Evolutionary conservation across 2,113 vertebrate genomes (phyloP), one percentile per base, ranked within the genome.

Genomic region (Cacatua alba): DNA sequence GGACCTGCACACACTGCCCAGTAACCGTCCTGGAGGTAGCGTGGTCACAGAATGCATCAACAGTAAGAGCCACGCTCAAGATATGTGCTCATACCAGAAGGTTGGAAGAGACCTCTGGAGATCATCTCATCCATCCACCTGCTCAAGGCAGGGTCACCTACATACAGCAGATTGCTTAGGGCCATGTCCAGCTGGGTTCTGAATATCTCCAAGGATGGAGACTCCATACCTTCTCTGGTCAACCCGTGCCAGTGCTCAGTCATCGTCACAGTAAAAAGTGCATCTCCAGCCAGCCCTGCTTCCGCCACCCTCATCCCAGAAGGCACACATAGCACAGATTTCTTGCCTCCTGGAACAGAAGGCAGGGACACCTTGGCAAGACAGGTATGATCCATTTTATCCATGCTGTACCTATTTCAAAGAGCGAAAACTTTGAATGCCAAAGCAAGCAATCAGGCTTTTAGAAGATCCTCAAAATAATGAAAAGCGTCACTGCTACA

Each of bases 21-120:
- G n/a, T 29, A 53, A 3, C 25, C 67, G n/a, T 53, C 28, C 74
- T 85, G 43, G 19, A 19, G 21, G 24, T 3, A 31, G 25, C 0
- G 0, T 13, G 62, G 21, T 76, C 43, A 31, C 48, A 71, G 52
- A 46, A 31, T 74, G 65, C 13, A 1, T 18, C 17, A 18, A n/a
- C 17, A 20, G 33, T 44, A 60, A 28, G 7, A 72, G 28, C 7
- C 13, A 2, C 4, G n/a, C 29, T 85, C 46, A 67, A 78, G 57
- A 48, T 2, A 0, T 0, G 1, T 33, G 11, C 26, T 64, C 1
- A 0, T 53, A 43, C 29, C 82, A 64, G 31, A 13, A 75, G 25
- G 17, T 0, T 84, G 74, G 37, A 89, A 82, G 55, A 59, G 29
- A 39, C 6, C 9, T 82, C 83, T 63, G 51, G 28, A 68, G 17